Percentiles rank a stretch among this genome's conserved stretches.
These are phyloP conservation scores for Periophthalmus modestus DNA, from an alignment of 2,113 vertebrate genomes.

Conservation along the genomic window DNA sequence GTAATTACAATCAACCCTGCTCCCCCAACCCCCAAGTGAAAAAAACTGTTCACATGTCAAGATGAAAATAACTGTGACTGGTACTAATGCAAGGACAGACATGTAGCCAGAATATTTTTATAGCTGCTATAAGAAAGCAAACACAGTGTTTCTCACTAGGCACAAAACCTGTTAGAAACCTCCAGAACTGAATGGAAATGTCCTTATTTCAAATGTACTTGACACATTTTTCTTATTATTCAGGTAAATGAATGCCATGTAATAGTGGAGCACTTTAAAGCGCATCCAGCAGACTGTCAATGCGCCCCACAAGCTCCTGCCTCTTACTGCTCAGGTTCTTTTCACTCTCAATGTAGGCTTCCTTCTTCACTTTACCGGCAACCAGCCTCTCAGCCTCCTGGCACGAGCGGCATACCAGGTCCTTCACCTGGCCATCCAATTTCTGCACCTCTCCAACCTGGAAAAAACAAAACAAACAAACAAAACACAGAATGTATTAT, in stretches of 20 bases:
- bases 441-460: slow-evolving; percentile 93
- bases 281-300: slow-evolving; percentile 93
- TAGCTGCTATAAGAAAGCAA: slow-evolving; percentile 31
- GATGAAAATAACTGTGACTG: slow-evolving; percentile 18
- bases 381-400: slow-evolving; percentile 94
- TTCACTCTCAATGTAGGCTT: slow-evolving; percentile 91
- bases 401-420: slow-evolving; percentile 89
- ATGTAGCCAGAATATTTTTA: slow-evolving; percentile 15
- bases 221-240: slow-evolving; percentile 42
- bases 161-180: slow-evolving; percentile 56
- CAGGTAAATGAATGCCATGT: slow-evolving; percentile 22
- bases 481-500: background rate
- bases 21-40: background rate
- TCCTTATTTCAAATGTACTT: slow-evolving; percentile 35
- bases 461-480: background rate
- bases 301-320: slow-evolving; percentile 90
- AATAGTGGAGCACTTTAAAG: slow-evolving; percentile 75
- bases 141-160: slow-evolving; percentile 56
- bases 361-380: slow-evolving; percentile 95
- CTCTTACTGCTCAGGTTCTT: slow-evolving; percentile 87
- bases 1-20: slow-evolving; percentile 33
- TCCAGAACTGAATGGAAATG: slow-evolving; percentile 41
- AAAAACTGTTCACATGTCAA: slow-evolving; percentile 31
- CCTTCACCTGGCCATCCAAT: slow-evolving; percentile 92
- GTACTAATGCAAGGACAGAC: slow-evolving; percentile 31